These are phyloP conservation scores for Lochmaea crataegi DNA, from an alignment of 2,888 invertebrate genomes.

Conservation along the genomic window DNA sequence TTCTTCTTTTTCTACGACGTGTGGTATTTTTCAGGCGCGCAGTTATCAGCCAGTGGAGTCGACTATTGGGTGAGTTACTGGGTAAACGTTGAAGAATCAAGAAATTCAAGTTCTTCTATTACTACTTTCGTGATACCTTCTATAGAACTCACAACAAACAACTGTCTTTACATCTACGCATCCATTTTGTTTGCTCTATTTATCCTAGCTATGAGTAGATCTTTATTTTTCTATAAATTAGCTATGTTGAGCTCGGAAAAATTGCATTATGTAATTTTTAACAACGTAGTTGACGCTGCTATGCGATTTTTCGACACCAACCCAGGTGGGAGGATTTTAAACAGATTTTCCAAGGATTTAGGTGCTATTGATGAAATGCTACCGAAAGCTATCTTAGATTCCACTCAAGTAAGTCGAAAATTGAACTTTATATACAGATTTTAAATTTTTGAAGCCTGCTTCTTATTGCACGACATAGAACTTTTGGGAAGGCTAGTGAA, in stretches of 20 bases:
- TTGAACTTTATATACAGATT: neutral
- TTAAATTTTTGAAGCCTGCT: no score
- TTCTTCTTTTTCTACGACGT: neutral
- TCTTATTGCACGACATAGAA: no score
- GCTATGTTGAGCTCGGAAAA: constrained; percentile 34
- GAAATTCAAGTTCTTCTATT: neutral
- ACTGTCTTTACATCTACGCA: constrained; percentile 32
- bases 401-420: constrained; percentile 29
- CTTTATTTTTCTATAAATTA: constrained; percentile 31
- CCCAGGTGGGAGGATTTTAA: constrained; percentile 39
- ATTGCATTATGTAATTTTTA: constrained; percentile 31
- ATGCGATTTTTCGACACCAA: constrained; percentile 42
- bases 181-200: constrained; percentile 17
- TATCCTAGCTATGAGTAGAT: constrained; percentile 25
- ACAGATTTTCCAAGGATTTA: constrained; percentile 40
- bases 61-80: constrained; percentile 83
- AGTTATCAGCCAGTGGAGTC: constrained; percentile 66
- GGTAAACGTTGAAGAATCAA: constrained; percentile 54
- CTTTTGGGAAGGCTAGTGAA: no score
- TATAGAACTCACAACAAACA: constrained; percentile 11
- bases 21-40: neutral
- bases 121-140: neutral
- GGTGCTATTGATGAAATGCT: constrained; percentile 37
- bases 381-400: constrained; percentile 36
- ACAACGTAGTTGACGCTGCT: constrained; percentile 26